A percentile compares a stretch with the other conserved stretches of the same genome.
Conservation (phyloP, 2,888 invertebrate genomes). For the Mamestra brassicae region DNA sequence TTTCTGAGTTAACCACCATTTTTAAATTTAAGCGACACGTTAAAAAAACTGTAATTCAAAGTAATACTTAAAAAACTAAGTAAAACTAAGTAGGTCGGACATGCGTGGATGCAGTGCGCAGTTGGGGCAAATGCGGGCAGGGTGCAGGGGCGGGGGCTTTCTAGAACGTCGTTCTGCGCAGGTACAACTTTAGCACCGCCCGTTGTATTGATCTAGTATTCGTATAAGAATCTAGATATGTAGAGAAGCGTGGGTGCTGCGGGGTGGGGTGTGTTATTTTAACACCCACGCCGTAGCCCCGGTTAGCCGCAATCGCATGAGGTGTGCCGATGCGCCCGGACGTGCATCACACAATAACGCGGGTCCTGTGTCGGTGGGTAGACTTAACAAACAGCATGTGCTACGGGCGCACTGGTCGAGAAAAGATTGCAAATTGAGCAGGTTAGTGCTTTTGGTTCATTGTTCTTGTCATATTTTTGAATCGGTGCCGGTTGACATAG, state of each 20-base stretch:
- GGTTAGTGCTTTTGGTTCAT: slow-evolving; percentile 1
- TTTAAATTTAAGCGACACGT: too few relatives aligned
- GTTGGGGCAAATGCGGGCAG: neutral
- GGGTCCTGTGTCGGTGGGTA: neutral
- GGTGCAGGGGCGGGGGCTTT: neutral
- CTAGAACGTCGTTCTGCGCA: neutral
- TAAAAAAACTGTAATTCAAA: too few relatives aligned
- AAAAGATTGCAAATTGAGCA: neutral
- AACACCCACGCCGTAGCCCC: too few relatives aligned
- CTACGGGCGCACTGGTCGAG: neutral
- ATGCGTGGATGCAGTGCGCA: neutral
- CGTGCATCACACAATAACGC: neutral
- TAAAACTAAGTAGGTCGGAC: neutral
- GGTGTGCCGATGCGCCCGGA: neutral
- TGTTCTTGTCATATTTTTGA: neutral
- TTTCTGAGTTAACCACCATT: too few relatives aligned
- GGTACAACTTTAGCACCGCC: neutral
- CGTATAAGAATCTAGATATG: neutral
- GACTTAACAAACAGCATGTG: neutral
- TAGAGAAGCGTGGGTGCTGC: neutral
- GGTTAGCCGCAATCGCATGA: neutral
- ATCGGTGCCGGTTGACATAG: too few relatives aligned
- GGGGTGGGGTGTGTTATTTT: too few relatives aligned
- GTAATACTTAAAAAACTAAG: too few relatives aligned
- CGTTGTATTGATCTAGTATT: slow-evolving; percentile 14